Percentiles rank a stretch among this genome's conserved stretches.
Evolutionary conservation across 2,113 vertebrate genomes (phyloP).

Genomic region (Amia ocellicauda): DNA sequence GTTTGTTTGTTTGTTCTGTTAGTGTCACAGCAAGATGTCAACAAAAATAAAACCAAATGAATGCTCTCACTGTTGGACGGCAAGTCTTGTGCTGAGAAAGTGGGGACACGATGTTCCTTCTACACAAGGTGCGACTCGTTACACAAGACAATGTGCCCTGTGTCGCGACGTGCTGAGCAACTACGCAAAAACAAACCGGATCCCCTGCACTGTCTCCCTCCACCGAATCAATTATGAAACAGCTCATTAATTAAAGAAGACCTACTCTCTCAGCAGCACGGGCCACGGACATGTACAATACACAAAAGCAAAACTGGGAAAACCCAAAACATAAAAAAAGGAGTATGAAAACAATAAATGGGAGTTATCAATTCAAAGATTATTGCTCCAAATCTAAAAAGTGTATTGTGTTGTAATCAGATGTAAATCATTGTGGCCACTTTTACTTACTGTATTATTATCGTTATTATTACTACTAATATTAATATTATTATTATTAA

Average conservation of each 20-base stretch:
- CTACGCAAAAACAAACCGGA: constrained; percentile 28
- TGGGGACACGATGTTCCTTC: constrained; percentile 23
- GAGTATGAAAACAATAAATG: constrained; percentile 46
- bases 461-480: too few species aligned
- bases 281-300: constrained; percentile 18
- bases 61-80: constrained; percentile 3
- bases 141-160: constrained; percentile 63
- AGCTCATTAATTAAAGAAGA: constrained; percentile 22
- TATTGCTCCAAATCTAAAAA: constrained; percentile 91
- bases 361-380: constrained; percentile 80
- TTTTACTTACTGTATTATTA: too few species aligned
- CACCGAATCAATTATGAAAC: constrained; percentile 15
- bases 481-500: too few species aligned
- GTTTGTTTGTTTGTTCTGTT: constrained; percentile 10
- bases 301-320: constrained; percentile 25
- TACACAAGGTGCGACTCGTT: constrained; percentile 34
- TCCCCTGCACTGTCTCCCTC: constrained; percentile 18
- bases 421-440: constrained; percentile 50
- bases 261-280: constrained; percentile 13
- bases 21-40: constrained; percentile 6
- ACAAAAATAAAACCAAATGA: constrained; percentile 6
- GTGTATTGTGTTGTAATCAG: constrained; percentile 41
- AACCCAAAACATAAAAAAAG: constrained; percentile 24
- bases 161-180: constrained; percentile 35
- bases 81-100: constrained; percentile 5